These are phyloP conservation scores for Machimus rusticus DNA, from an alignment of 2,888 invertebrate species.

Conservation along the genomic window DNA sequence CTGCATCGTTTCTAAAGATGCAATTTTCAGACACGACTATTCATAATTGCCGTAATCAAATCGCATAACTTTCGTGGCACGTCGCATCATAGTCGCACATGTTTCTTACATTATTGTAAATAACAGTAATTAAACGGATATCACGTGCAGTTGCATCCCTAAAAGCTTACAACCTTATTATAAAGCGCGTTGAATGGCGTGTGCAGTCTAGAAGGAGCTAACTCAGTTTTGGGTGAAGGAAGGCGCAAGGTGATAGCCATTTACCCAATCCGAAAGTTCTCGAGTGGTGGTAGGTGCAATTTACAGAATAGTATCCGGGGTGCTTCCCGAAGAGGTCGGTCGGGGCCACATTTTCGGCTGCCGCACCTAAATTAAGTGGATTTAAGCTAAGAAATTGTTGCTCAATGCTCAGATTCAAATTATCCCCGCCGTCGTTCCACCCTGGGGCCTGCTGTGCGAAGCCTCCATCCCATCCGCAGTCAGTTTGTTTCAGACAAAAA, in stretches of 20 bases:
- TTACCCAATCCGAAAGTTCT: background rate
- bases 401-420: slow-evolving; percentile 38
- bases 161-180: background rate
- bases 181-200: background rate
- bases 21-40: background rate
- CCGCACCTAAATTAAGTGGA: slow-evolving; percentile 24
- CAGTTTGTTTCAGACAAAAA: slow-evolving; percentile 25
- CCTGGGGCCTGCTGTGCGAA: background rate
- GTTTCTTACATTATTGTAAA: background rate
- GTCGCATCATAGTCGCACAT: background rate
- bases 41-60: background rate
- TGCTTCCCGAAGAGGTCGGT: background rate
- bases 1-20: background rate
- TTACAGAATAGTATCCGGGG: background rate
- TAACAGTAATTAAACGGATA: background rate
- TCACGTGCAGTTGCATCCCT: background rate
- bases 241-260: background rate
- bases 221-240: background rate
- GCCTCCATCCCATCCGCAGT: background rate
- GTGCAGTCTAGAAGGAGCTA: background rate
- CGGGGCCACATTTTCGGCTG: background rate
- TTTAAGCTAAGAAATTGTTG: slow-evolving; percentile 43
- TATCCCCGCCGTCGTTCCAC: background rate
- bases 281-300: background rate
- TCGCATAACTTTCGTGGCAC: background rate